phyloP scores from a whole-genome alignment of 2,797 vertebrate species.

The Oreochromis grahami region DNA sequence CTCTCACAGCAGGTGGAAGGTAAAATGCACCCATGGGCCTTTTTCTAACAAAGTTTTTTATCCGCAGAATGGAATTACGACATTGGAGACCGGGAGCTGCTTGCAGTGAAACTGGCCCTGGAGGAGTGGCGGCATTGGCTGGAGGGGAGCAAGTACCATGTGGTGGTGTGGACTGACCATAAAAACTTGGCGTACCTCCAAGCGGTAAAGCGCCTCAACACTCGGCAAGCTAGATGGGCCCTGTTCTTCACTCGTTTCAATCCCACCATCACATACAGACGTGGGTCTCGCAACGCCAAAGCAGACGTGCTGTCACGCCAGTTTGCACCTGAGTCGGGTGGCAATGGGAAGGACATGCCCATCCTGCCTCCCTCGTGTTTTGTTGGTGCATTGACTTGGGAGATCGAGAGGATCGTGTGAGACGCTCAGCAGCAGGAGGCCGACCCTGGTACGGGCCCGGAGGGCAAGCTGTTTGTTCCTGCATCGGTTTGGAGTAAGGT shows the following conservation, averaged over 20 bases:
- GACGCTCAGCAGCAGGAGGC: not conserved
- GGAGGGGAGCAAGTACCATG: not conserved
- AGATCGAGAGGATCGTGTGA: accelerated
- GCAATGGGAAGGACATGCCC: too few species aligned
- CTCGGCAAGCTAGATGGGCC: too few species aligned
- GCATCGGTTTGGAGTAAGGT: accelerated
- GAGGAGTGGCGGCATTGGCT: not conserved
- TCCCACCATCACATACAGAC: too few species aligned
- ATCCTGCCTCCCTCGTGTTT: not conserved
- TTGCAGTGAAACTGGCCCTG: not conserved
- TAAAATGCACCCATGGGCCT: not conserved
- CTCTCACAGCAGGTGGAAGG: not conserved
- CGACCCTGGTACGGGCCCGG: accelerated
- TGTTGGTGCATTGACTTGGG: not conserved
- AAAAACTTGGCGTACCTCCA: not conserved
- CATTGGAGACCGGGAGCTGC: not conserved
- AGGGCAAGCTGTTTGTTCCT: not conserved
- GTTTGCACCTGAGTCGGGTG: too few species aligned
- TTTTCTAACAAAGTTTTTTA: not conserved
- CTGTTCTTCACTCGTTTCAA: too few species aligned
- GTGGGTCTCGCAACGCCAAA: too few species aligned
- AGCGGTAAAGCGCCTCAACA: too few species aligned
- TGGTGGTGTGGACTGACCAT: not conserved
- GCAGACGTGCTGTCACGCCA: too few species aligned
- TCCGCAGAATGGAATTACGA: not conserved